Evolutionary conservation across 2,113 vertebrate species (phyloP).

Genomic region (Perognathus longimembris): DNA sequence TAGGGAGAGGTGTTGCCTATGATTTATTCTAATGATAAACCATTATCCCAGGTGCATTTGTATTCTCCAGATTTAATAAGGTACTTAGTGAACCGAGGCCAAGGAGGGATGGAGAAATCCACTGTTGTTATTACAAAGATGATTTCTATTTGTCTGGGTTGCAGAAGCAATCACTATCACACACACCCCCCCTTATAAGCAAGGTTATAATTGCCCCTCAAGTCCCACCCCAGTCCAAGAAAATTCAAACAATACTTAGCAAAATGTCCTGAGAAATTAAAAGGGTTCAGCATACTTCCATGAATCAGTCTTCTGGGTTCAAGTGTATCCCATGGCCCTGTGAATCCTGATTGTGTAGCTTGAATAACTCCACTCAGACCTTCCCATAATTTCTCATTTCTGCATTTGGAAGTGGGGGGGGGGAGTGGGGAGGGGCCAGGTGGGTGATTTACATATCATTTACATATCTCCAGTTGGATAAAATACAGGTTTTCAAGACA

Average conservation of each 20-base stretch:
- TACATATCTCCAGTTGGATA: not conserved
- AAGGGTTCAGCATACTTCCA: conserved; percentile 26
- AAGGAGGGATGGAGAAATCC: conserved; percentile 63
- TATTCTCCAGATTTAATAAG: conserved; percentile 78
- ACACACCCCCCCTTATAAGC: conserved; percentile 67
- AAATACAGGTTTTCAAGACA: not conserved
- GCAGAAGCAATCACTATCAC: conserved; percentile 35
- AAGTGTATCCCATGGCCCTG: conserved; percentile 45
- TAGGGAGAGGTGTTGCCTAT: conserved; percentile 7
- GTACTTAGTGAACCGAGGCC: conserved; percentile 79
- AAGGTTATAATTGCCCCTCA: conserved; percentile 46
- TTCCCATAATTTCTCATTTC: conserved; percentile 29
- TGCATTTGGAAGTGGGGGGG: not conserved
- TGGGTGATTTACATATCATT: not conserved
- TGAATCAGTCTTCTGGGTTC: not conserved
- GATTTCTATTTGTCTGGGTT: conserved; percentile 70
- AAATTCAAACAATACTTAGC: conserved; percentile 9
- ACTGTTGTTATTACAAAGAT: conserved; percentile 56
- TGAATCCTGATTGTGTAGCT: not conserved
- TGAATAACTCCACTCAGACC: conserved; percentile 31
- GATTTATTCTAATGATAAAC: conserved; percentile 80
- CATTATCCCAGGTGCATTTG: conserved; percentile 72
- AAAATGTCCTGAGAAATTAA: conserved; percentile 36
- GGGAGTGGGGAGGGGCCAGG: not conserved
- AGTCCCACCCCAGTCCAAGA: not conserved